These are phyloP conservation scores for Menura novaehollandiae DNA, from an alignment of 2,113 vertebrate genomes.

Conservation along the genomic window DNA sequence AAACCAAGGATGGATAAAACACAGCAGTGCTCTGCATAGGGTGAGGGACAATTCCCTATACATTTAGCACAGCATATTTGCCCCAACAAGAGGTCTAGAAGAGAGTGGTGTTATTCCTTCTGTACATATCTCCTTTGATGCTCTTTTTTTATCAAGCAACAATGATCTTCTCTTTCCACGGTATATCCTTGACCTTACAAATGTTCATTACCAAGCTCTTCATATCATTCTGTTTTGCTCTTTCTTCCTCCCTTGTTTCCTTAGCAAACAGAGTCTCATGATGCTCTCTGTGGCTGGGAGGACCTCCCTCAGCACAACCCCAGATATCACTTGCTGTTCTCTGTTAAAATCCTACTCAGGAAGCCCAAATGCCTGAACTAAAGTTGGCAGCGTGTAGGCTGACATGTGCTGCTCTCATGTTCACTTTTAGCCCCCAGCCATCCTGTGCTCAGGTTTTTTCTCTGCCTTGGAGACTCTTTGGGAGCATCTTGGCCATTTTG, in stretches of 20 bases:
- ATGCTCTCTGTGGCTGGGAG: not conserved
- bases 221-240: not conserved
- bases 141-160: not conserved
- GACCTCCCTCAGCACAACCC: not conserved
- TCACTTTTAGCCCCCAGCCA: not conserved
- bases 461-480: not conserved
- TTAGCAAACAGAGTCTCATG: not conserved
- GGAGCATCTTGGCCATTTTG: not conserved
- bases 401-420: not conserved
- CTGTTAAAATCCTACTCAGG: not conserved
- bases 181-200: not conserved
- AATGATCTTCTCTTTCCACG: not conserved
- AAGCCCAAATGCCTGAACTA: not conserved
- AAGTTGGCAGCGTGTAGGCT: not conserved
- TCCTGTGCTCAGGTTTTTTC: not conserved
- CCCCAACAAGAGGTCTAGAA: not conserved
- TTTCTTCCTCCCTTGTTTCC: not conserved
- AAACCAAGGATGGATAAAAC: not conserved
- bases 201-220: not conserved
- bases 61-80: not conserved
- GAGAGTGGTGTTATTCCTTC: not conserved
- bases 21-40: not conserved
- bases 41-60: not conserved
- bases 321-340: not conserved
- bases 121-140: not conserved